phyloP scores from a whole-genome alignment of 2,888 invertebrate species.

The Tromatobia lineatoria region DNA sequence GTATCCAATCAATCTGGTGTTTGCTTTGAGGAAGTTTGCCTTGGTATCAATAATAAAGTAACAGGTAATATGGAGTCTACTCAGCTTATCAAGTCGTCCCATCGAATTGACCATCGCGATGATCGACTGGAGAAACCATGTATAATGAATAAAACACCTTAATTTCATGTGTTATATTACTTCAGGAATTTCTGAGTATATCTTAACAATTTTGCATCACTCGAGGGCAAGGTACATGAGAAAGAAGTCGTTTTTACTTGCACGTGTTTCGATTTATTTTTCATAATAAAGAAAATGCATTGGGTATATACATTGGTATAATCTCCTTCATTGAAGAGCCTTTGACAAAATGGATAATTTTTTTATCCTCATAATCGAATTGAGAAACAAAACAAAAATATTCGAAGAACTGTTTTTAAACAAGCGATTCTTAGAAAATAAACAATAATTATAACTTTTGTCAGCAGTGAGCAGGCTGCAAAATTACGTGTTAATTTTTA shows the following conservation, averaged over 20 bases:
- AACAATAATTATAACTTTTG: no score
- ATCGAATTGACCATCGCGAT: neutral
- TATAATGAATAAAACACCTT: neutral
- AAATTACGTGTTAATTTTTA: slow-evolving; percentile 17
- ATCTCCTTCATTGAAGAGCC: slow-evolving; percentile 34
- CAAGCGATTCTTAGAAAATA: no score
- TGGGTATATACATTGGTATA: slow-evolving; percentile 35
- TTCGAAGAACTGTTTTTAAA: no score
- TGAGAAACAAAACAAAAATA: neutral
- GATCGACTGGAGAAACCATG: neutral
- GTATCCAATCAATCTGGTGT: neutral
- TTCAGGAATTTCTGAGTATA: neutral
- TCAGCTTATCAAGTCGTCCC: neutral
- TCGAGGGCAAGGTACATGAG: neutral
- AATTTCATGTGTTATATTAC: neutral
- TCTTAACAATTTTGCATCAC: neutral
- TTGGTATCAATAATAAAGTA: neutral
- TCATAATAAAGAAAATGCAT: slow-evolving; percentile 47
- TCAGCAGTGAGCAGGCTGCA: neutral
- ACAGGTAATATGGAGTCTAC: neutral
- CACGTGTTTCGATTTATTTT: slow-evolving; percentile 45
- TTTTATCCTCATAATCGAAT: neutral
- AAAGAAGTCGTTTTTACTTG: slow-evolving; percentile 24
- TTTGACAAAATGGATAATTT: slow-evolving; percentile 40
- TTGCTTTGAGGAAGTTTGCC: neutral